These are phyloP conservation scores for Grus americana DNA, from an alignment of 2,113 vertebrate genomes.

Conservation along the genomic window DNA sequence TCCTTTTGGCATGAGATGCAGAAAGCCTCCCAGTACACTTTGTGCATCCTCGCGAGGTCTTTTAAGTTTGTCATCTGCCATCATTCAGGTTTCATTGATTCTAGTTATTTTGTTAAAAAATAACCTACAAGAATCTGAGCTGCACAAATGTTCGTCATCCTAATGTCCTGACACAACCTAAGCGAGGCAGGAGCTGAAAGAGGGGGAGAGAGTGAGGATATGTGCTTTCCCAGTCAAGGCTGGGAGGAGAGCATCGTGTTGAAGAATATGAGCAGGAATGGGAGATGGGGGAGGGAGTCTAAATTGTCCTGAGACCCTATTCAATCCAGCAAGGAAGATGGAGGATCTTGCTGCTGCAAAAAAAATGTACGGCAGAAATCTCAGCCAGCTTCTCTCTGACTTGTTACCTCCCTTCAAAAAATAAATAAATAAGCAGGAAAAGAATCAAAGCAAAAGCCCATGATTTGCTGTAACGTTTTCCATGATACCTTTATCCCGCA, in stretches of 20 bases:
- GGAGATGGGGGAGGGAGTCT: slow-evolving; percentile 52
- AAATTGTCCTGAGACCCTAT: slow-evolving; percentile 66
- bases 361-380: slow-evolving; percentile 47
- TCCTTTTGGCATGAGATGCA: neutral
- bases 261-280: slow-evolving; percentile 44
- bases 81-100: slow-evolving; percentile 51
- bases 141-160: slow-evolving; percentile 42
- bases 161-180: slow-evolving; percentile 37
- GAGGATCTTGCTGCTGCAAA: slow-evolving; percentile 60
- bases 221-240: slow-evolving; percentile 17
- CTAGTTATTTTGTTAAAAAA: slow-evolving; percentile 40
- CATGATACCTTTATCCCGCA: neutral
- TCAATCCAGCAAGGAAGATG: slow-evolving; percentile 67
- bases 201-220: neutral
- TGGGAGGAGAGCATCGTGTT: slow-evolving; percentile 46
- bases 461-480: slow-evolving; percentile 32
- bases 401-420: slow-evolving; percentile 41
- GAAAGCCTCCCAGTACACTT: neutral
- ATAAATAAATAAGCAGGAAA: slow-evolving; percentile 43
- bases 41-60: slow-evolving; percentile 41
- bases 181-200: neutral
- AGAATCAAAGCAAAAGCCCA: neutral
- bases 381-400: slow-evolving; percentile 30
- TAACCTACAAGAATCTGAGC: slow-evolving; percentile 24
- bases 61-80: slow-evolving; percentile 50